Base-by-base conservation (phyloP, 2,888 invertebrate genomes). In the Scrobipalpa costella region DNA sequence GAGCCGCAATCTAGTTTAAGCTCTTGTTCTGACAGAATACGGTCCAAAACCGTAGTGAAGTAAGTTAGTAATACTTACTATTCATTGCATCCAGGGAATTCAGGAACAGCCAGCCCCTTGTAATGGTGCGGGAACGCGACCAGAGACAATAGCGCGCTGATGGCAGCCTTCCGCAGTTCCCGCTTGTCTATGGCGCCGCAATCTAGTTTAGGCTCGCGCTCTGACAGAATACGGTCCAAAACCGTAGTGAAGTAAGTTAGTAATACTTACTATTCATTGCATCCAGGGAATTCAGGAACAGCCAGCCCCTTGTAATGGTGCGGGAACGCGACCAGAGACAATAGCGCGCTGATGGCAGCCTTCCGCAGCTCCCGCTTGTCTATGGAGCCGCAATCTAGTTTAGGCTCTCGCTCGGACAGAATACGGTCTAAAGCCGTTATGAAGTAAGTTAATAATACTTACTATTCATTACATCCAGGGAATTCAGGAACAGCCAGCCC, bases 111-210 rank as follows among this genome's bases (percentile, higher is more conserved):
- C 66, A 96, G 85, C 67, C 94, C 94, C 82, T 94, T 96, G 81
- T 98, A 99, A 89, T 99, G 98, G 64, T 98, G 93, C 0, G 99
- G 99, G 76, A 99, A 93, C 17, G 97, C 96, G 67, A 99, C 93
- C 85, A 99, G 94, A 1, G 99, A 99, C 70, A 98, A 86, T 21
- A 99, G 92, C 61, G 98, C 93, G 77, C 98, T 96, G 67, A 98
- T 98, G 36, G 90, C 38, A 38, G 38, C 97, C 73, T 97, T 95
- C 67, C 99, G 93, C 65, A 99, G 88, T 76, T 97, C 97, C 1
- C 99, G 93, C 66, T 99, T 88, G 77, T 97, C 97, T 1, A 95
- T 93, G 64, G 92, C 80, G 13, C 93, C 94, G 44, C 94, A 93
- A 74, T 95, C 96, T 57, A 97, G 90, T 81, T 95, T 95, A 8